phyloP scores from a whole-genome alignment of 1,140 invertebrate species.

The Harpegnathos saltator region DNA sequence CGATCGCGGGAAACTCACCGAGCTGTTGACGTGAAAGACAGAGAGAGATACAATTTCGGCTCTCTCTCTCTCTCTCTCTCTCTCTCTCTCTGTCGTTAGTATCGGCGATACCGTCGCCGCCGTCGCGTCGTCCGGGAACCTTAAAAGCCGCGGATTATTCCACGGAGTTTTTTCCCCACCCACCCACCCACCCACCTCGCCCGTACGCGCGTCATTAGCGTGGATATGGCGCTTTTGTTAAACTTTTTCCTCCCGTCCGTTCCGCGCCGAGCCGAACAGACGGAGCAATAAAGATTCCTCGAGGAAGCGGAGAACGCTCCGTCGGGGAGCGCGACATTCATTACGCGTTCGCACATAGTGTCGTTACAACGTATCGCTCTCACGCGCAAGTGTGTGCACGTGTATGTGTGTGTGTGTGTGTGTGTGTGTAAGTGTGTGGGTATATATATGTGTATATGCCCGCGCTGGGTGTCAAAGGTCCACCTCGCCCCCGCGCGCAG shows the following conservation, averaged over 20 bases:
- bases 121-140: background rate
- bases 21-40: background rate
- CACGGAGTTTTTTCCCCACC: background rate
- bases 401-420: no score
- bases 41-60: background rate
- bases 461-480: background rate
- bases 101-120: background rate
- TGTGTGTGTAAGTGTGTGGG: no score
- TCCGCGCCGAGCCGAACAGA: background rate
- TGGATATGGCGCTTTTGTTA: conserved; percentile 44
- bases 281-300: conserved; percentile 2
- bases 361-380: conserved; percentile 4
- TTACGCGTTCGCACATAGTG: conserved; percentile 26
- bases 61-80: no score
- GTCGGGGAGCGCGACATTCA: conserved; percentile 3
- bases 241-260: background rate
- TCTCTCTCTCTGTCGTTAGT: no score
- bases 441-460: no score
- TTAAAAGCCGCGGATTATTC: background rate
- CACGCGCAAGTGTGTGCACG: no score
- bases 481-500: background rate
- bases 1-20: background rate
- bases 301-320: background rate
- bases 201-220: conserved; percentile 14
- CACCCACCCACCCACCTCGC: no score